Conservation (phyloP, 2,113 vertebrate species). For the Mustelus asterias region DNA sequence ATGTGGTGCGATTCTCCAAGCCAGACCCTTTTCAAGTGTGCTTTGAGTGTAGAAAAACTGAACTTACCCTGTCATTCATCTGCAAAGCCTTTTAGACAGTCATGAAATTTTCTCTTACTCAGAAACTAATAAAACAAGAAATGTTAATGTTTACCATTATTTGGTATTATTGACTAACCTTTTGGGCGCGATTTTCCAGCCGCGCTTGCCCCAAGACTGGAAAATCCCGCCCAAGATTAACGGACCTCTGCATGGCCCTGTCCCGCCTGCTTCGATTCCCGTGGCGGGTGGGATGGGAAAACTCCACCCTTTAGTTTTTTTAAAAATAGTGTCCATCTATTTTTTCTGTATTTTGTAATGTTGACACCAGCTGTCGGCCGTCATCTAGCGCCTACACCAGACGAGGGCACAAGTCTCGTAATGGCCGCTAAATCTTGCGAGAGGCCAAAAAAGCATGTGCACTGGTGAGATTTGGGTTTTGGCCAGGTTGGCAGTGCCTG, state of each 20-base stretch:
- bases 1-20: background rate
- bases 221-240: no score
- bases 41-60: background rate
- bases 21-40: background rate
- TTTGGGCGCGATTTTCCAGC: background rate
- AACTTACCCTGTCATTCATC: background rate
- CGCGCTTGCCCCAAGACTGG: no score
- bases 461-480: no score
- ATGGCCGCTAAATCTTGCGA: no score
- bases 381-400: no score
- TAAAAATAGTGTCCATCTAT: background rate
- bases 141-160: background rate
- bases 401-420: no score
- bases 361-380: background rate
- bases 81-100: background rate
- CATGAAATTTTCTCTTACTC: background rate
- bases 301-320: background rate
- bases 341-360: background rate
- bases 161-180: background rate
- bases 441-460: no score
- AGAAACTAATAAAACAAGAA: background rate
- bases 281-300: no score
- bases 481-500: no score
- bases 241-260: no score
- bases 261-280: no score